A percentile compares a stretch with the other conserved stretches of the same genome.
phyloP scores from a whole-genome alignment of 2,113 vertebrate species.

The Carettochelys insculpta region DNA sequence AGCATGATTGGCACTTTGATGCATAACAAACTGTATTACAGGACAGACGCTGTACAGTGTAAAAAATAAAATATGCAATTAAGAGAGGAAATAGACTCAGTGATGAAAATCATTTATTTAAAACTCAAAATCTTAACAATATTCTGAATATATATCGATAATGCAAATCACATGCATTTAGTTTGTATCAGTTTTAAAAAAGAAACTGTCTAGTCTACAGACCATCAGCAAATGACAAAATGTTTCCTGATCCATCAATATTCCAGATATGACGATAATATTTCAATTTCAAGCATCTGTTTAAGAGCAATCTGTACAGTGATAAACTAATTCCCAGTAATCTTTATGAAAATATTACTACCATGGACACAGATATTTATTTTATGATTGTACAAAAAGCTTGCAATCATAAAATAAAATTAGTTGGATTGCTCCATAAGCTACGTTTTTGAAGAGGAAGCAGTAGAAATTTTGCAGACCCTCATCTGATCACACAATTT shows the following conservation, averaged over 20 bases:
- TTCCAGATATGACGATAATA: background rate
- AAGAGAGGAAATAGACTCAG: background rate
- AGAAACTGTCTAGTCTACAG: background rate
- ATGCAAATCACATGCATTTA: background rate
- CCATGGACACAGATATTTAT: background rate
- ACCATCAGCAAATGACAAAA: background rate
- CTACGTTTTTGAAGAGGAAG: background rate
- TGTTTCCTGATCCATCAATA: conserved; percentile 1
- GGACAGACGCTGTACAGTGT: background rate
- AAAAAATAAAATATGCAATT: background rate
- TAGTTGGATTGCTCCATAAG: background rate
- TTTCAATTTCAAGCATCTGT: background rate
- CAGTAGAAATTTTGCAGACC: background rate
- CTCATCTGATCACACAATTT: background rate
- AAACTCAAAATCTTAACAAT: background rate
- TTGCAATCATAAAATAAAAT: background rate
- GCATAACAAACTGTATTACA: background rate
- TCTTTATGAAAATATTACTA: background rate
- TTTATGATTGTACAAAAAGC: conserved; percentile 2
- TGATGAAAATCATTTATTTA: background rate
- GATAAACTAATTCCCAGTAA: background rate
- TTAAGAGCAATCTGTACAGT: background rate
- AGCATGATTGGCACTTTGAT: background rate
- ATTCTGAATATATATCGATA: background rate
- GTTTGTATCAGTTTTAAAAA: background rate